Evolutionary conservation across 2,113 vertebrate species (phyloP).

Genomic region (Tachysurus vachellii): DNA sequence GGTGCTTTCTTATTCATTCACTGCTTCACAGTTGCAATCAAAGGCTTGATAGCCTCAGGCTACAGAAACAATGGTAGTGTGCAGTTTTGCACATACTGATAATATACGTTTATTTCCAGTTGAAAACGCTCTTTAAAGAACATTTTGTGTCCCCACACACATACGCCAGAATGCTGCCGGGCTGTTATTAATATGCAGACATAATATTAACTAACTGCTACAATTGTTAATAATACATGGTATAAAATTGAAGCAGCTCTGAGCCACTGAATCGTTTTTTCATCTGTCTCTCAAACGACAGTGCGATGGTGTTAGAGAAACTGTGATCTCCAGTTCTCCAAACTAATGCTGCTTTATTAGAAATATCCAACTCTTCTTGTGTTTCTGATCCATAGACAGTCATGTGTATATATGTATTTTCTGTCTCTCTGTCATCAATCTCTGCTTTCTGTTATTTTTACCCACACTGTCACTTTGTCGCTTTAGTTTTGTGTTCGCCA

Average conservation of each 20-base stretch:
- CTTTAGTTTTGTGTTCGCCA: neutral
- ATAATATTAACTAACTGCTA: neutral
- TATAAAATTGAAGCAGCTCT: neutral
- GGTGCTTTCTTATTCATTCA: neutral
- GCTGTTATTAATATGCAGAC: neutral
- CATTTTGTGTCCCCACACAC: neutral
- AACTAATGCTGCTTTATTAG: constrained; percentile 59
- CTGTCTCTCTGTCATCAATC: neutral
- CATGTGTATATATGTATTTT: neutral
- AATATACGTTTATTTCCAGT: neutral
- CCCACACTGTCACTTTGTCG: neutral
- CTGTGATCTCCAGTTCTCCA: constrained; percentile 49
- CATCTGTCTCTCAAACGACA: neutral
- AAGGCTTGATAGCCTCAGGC: neutral
- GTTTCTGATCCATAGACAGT: constrained; percentile 59
- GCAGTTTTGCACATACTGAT: neutral
- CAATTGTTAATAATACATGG: neutral
- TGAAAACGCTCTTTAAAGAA: constrained; percentile 8
- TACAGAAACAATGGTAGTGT: neutral
- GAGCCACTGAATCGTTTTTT: neutral
- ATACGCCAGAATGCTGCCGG: neutral
- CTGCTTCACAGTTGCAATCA: neutral
- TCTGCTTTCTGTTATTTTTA: neutral
- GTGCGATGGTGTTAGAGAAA: constrained; percentile 3
- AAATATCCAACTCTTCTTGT: constrained; percentile 54